Base-by-base conservation (phyloP, 2,888 invertebrate species). In the Rosalia funebris region DNA sequence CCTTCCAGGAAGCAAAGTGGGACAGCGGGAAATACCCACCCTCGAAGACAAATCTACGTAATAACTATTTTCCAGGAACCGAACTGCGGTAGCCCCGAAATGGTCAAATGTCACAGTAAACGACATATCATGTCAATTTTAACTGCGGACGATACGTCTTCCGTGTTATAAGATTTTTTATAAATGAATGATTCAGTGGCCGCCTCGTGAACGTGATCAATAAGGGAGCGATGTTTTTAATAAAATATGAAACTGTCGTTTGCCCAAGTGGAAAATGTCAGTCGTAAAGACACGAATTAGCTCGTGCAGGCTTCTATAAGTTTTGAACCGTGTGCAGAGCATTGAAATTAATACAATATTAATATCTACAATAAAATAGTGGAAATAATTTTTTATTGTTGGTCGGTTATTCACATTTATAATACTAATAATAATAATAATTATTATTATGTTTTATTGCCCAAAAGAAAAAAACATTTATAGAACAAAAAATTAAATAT, bases 41-140 rank as follows among this genome's bases (percentile, higher is more conserved):
- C 63, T 64, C 69, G 68, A 73, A 76, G 77, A 77, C 74, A 76
- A 76, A 76, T 77, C 74, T 74, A 71, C 66, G 75, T 74, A 75
- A 76, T 77, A 77, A 73, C 75, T 71, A 69, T 71, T 74, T 73
- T 68, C 71, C 71, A 72, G 67, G 68, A 73, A 71, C 65, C 70
- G 70, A 74, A 71, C 66, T 70, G 73, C 63, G 72, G 69, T 65
- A 55, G 57, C 56, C 47, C 60, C 59, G 62, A 65, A 66, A 65
- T 60, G 63, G 68, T 62, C 66, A 62, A 64, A 68, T 69, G 71
- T 67, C 68, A 66, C 55, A 54, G 60, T 55, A 66, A 65, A 70
- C 63, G 65, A 68, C 65, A 61, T 70, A 66, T 66, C 68, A 68
- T 65, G 70, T 66, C 69, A 66, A 62, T 66, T 67, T 69, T 63